Percentiles rank a stretch among this genome's conserved stretches.
Conservation (phyloP, 2,113 vertebrate genomes). For the Mobula hypostoma region DNA sequence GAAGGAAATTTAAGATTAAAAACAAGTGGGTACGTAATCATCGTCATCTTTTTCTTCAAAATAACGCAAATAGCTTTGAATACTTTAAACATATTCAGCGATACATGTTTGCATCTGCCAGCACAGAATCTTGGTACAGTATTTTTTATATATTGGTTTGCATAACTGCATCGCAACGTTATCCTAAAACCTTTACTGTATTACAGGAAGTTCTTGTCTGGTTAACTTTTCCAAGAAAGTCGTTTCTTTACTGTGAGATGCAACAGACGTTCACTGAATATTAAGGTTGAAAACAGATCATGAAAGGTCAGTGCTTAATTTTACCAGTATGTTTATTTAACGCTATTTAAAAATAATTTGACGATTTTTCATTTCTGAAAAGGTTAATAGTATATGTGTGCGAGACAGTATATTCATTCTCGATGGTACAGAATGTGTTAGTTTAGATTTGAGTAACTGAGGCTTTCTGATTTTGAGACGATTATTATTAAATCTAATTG, state of each 20-base stretch:
- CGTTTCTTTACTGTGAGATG: not conserved
- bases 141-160: not conserved
- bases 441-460: not conserved
- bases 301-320: constrained; percentile 27
- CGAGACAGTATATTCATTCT: not conserved
- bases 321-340: not conserved
- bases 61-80: not conserved
- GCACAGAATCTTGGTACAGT: not conserved
- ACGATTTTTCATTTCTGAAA: not conserved
- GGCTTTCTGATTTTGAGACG: not conserved
- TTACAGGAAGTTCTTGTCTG: constrained; percentile 32
- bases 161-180: not conserved
- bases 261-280: not conserved
- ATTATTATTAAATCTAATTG: not conserved
- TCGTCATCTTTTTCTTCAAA: not conserved
- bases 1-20: constrained; percentile 10
- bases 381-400: not conserved
- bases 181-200: not conserved
- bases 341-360: not conserved
- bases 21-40: constrained; percentile 21
- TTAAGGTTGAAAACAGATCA: not conserved
- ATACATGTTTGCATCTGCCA: not conserved
- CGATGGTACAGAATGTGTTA: not conserved
- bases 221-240: constrained; percentile 15
- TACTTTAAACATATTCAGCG: not conserved